These are phyloP conservation scores for Ypsolopha scabrella DNA, from an alignment of 2,888 invertebrate species.

Conservation along the genomic window DNA sequence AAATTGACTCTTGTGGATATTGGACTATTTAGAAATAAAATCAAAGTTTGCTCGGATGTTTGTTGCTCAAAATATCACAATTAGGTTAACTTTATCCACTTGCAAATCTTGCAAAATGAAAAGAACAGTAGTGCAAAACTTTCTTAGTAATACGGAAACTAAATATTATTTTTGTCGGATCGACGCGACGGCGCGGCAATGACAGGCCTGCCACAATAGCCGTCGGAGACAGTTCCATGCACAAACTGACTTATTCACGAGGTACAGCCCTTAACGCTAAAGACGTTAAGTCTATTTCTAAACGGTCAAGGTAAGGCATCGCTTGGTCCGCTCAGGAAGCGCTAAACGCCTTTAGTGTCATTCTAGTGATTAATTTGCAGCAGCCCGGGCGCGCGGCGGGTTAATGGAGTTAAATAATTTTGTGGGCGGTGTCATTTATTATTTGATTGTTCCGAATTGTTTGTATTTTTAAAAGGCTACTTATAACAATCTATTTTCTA, in stretches of 20 bases:
- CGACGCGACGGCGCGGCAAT: constrained; percentile 1
- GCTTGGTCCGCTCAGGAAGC: constrained; percentile 29
- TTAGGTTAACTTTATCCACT: neutral
- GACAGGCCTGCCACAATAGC: constrained; percentile 5
- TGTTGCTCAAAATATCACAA: neutral
- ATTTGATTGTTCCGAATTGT: too few relatives aligned
- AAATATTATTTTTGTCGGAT: constrained; percentile 3
- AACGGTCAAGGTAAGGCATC: neutral
- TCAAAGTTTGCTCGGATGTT: neutral
- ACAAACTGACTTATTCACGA: neutral
- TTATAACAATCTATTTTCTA: too few relatives aligned
- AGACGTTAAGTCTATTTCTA: constrained; percentile 1
- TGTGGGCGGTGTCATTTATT: constrained; percentile 45
- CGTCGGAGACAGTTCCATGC: neutral
- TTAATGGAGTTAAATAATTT: constrained; percentile 66
- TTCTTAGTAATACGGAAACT: neutral
- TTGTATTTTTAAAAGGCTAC: too few relatives aligned
- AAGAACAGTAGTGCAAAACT: neutral
- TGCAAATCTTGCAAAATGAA: neutral
- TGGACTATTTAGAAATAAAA: neutral
- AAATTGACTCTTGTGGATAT: neutral
- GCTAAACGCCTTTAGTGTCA: constrained; percentile 62
- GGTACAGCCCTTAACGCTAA: neutral
- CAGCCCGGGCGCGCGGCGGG: constrained; percentile 53
- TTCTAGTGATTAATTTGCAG: constrained; percentile 63